These are phyloP conservation scores for Ophiodon elongatus DNA, from an alignment of 2,113 vertebrate species.

Conservation along the genomic window DNA sequence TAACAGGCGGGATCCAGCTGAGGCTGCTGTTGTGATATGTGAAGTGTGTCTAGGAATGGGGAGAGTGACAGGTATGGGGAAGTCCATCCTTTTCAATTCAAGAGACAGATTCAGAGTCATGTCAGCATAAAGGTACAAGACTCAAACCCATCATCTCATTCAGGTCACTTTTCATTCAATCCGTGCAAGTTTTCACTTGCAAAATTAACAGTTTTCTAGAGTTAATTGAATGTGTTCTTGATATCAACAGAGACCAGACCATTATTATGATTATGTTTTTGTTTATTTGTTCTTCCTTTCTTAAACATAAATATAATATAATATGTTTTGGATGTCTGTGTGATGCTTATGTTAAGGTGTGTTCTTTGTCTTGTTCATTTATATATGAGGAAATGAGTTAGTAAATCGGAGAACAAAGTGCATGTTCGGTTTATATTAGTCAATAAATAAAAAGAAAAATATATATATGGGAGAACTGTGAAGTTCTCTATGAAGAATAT, in stretches of 20 bases:
- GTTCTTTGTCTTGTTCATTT: too few species aligned
- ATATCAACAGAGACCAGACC: not conserved
- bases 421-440: too few species aligned
- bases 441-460: too few species aligned
- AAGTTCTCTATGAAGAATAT: too few species aligned
- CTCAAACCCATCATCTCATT: not conserved
- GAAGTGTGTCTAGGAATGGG: not conserved
- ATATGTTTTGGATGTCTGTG: too few species aligned
- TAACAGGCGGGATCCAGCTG: constrained; percentile 11
- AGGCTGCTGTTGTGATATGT: constrained; percentile 6
- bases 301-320: too few species aligned
- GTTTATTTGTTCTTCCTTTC: too few species aligned
- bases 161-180: not conserved
- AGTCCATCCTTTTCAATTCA: not conserved
- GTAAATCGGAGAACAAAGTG: too few species aligned
- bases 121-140: not conserved
- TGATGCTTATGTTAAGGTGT: too few species aligned
- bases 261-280: too few species aligned
- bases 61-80: not conserved
- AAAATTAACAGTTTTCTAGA: not conserved
- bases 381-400: too few species aligned
- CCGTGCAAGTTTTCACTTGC: not conserved
- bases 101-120: not conserved
- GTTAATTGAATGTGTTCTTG: not conserved
- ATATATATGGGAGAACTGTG: too few species aligned